Conservation (phyloP, 2,888 invertebrate genomes). For the Norana najaformis region DNA sequence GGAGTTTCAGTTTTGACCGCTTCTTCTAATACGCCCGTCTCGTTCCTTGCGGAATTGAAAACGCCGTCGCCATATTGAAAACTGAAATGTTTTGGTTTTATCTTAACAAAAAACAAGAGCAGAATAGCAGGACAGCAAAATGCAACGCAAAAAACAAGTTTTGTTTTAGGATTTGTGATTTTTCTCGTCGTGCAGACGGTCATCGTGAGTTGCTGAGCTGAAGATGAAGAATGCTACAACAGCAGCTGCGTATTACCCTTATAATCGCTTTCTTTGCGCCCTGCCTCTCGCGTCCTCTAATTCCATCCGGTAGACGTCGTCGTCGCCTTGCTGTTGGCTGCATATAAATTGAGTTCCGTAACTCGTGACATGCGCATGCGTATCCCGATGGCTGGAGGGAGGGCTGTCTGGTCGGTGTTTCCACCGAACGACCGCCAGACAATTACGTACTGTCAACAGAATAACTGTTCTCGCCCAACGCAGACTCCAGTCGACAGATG, state of each 20-base stretch:
- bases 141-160: background rate
- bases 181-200: background rate
- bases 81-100: background rate
- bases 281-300: background rate
- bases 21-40: background rate
- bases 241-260: background rate
- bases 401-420: background rate
- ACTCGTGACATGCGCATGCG: background rate
- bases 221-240: background rate
- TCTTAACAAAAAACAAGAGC: background rate
- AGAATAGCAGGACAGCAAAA: background rate
- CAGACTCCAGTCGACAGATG: background rate
- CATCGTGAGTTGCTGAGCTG: background rate
- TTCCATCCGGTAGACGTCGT: background rate
- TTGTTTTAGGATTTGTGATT: background rate
- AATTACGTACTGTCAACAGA: conserved; percentile 13
- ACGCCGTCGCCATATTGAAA: background rate
- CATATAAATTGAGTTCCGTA: conserved; percentile 13
- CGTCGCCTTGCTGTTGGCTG: background rate
- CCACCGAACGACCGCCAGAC: background rate
- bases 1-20: background rate
- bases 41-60: background rate
- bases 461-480: background rate
- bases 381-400: background rate
- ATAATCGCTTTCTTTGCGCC: conserved; percentile 5